Evolutionary conservation across 1,140 invertebrate species (phyloP), one percentile per base, ranked within the genome.

Genomic region (Seison nebaliae): DNA sequence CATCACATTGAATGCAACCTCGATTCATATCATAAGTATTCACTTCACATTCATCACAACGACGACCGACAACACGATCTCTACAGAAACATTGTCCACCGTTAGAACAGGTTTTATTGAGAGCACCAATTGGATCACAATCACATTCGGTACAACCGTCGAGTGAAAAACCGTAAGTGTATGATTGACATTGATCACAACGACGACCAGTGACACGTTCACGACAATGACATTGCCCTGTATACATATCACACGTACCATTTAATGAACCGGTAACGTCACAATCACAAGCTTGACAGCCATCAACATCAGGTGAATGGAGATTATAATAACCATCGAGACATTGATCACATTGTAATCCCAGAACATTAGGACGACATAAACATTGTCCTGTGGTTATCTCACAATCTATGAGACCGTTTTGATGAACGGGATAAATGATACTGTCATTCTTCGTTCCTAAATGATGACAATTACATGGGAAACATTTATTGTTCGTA

Each of bases 81-180:
- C 78, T 79, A 60, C 81, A 93, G 7, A 68, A 69, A 58, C 83
- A 93, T 45, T 73, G 67, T 12, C 81, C 81, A 41, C 63, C 64
- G 1, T 68, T 65, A 52, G 69, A 63, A 59, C 80, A 83, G 29
- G 72, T 50, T 4, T 76, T 51, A 46, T 75, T 65, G 4, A 70
- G 68, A 0, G 81, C 74, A 32, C 88, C 88, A 19, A 71, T 53
- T 2, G 68, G 68, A 44, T 76, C 70, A 57, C 88, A 98, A 45
- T 74, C 73, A 54, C 91, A 96, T 31, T 45, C 53, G 56, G 70
- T 66, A 49, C 81, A 88, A 11, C 80, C 81, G 19, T 65, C 60
- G 1, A 63, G 52, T 1, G 74, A 74, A 48, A 80, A 78, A 32
- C 79, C 80, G 53, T 71, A 88, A 61, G 72, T 72, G 17, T 71